A percentile compares a stretch with the other conserved stretches of the same genome.
Conservation (phyloP, 2,888 invertebrate genomes). For the Temnothorax ravouxi region DNA sequence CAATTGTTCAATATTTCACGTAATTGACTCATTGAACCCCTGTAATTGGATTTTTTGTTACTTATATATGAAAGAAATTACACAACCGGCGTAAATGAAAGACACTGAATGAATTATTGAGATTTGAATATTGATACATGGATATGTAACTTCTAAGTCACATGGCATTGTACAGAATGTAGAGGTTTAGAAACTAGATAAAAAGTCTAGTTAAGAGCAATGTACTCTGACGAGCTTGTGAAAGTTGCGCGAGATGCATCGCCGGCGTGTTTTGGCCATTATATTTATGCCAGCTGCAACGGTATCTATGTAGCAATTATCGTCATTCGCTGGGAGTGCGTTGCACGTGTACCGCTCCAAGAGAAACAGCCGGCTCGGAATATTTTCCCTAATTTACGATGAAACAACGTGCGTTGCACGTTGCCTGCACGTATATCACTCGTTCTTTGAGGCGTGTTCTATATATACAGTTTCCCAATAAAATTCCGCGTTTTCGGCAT, state of each 20-base stretch:
- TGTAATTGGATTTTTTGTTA: neutral
- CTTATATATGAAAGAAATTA: neutral
- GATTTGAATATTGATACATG: neutral
- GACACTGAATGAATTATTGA: neutral
- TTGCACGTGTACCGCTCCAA: neutral
- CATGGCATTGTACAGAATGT: neutral
- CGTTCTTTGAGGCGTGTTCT: neutral
- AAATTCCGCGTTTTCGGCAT: neutral
- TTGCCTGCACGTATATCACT: neutral
- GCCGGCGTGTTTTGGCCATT: constrained; percentile 1
- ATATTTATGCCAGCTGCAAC: constrained; percentile 4
- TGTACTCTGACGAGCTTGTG: neutral
- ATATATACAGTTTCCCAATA: neutral
- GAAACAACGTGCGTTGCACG: neutral
- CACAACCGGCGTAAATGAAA: neutral
- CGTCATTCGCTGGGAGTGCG: neutral
- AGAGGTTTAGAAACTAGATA: neutral
- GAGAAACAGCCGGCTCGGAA: neutral
- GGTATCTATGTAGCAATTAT: constrained; percentile 25
- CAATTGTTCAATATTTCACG: neutral
- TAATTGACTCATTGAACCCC: neutral
- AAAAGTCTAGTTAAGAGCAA: constrained; percentile 5
- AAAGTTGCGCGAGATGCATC: constrained; percentile 3
- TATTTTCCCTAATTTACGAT: neutral
- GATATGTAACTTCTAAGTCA: neutral